Evolutionary conservation across 1,140 invertebrate species (phyloP), one percentile per base, ranked within the genome.

Genomic region (Sarcophaga bullata): DNA sequence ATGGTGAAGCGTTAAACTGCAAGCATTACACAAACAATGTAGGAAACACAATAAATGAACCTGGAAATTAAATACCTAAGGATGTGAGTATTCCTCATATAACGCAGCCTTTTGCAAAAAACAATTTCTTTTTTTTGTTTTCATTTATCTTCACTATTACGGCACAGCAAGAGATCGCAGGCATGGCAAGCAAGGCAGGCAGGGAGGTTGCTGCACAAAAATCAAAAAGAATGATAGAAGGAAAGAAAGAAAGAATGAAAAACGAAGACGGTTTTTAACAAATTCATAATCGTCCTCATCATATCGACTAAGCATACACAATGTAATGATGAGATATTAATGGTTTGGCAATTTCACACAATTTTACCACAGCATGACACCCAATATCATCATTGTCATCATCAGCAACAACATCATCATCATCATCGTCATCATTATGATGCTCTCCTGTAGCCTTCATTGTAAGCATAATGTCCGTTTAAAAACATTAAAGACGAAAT

Each of bases 271-370:
- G 4, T 9, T 72, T 19, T 72, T 19, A 62, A 17, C 58, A 13
- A 62, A 54, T 10, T 78, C 47, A 50, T 50, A 49, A 52, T 25
- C 75, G 50, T 52, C 6, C 3, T 75, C 73, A n/a, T 15, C 73
- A 75, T 75, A 15, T n/a, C n/a, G 47, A 17, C 46, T n/a, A 3
- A 11, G 48, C 73, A 75, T 6, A 48, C 73, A 75, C 73, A 48
- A 75, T 48, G 75, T 78, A 78, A 78, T 78, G 75, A 78, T 78
- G 75, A 78, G 75, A 50, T 78, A 78, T 78, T 78, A 78, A 78
- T 78, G 75, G 75, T 78, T 78, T 78, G 75, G 75, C 73, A 78
- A 78, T 78, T 76, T 76, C 47, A 76, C 73, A 76, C 73, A 76
- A 76, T 76, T 78, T 78, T 50, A 52, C 75, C 75, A 78, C 75